These are phyloP conservation scores for Eilema griseolum DNA, from an alignment of 2,888 invertebrate genomes.

Conservation along the genomic window DNA sequence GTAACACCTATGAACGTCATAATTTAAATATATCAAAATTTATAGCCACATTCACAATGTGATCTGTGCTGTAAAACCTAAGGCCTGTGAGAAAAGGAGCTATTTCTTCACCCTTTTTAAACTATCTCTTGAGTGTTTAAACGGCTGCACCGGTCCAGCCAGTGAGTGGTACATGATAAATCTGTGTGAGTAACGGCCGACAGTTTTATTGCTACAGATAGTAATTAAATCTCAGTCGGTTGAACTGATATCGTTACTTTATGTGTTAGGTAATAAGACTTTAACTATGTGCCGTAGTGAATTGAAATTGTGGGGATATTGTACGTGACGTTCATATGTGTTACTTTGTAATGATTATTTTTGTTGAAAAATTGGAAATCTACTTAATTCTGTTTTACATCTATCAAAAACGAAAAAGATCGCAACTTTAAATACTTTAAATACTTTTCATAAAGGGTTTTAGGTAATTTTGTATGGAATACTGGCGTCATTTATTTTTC, in stretches of 20 bases:
- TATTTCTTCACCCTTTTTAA: neutral
- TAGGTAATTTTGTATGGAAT: too few relatives aligned
- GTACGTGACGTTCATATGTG: neutral
- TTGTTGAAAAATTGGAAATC: too few relatives aligned
- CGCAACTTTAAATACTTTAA: too few relatives aligned
- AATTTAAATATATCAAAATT: too few relatives aligned
- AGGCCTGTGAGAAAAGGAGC: neutral
- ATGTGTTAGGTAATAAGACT: constrained; percentile 14
- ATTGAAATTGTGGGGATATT: neutral
- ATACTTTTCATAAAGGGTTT: too few relatives aligned
- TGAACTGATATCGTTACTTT: constrained; percentile 25
- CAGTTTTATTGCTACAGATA: constrained; percentile 45
- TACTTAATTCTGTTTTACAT: too few relatives aligned
- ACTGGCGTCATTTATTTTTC: too few relatives aligned
- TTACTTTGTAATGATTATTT: too few relatives aligned
- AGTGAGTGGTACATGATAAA: constrained; percentile 31
- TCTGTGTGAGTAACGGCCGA: constrained; percentile 33
- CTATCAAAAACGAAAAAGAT: too few relatives aligned
- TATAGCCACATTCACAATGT: too few relatives aligned
- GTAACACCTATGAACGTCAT: too few relatives aligned
- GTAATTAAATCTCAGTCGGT: constrained; percentile 36
- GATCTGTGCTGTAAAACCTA: too few relatives aligned
- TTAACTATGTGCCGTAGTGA: neutral
- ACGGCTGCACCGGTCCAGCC: constrained; percentile 8
- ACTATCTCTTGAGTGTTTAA: constrained; percentile 8